phyloP scores from a whole-genome alignment of 2,797 vertebrate species.

The Myotis planiceps region DNA sequence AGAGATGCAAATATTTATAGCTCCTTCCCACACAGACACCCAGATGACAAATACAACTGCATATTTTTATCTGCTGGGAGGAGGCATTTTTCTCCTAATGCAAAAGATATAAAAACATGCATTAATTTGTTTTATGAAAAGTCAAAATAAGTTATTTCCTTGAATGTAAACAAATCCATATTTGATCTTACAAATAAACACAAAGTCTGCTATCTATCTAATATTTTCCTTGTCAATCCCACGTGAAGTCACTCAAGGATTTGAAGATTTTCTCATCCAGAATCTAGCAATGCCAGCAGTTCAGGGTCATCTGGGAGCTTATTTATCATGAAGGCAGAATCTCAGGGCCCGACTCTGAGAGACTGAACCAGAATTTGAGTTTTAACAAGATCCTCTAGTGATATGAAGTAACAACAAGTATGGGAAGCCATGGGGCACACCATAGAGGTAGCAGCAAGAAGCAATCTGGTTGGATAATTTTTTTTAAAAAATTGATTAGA shows the following conservation, averaged over 20 bases:
- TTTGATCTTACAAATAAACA: background rate
- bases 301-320: fast-evolving
- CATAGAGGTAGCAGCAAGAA: background rate
- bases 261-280: background rate
- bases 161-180: background rate
- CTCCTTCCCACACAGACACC: background rate
- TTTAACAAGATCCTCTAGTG: background rate
- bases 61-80: background rate
- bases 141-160: background rate
- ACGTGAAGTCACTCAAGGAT: background rate
- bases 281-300: background rate
- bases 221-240: background rate
- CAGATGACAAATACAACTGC: background rate
- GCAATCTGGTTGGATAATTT: background rate
- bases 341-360: background rate
- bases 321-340: background rate
- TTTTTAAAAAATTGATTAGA: background rate
- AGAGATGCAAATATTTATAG: background rate
- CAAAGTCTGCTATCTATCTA: background rate
- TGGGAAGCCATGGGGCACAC: background rate
- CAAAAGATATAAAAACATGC: background rate
- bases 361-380: background rate
- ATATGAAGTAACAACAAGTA: background rate
- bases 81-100: background rate
- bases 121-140: background rate